These are phyloP conservation scores for Champsocephalus esox DNA, from an alignment of 2,797 vertebrate genomes.

Conservation along the genomic window DNA sequence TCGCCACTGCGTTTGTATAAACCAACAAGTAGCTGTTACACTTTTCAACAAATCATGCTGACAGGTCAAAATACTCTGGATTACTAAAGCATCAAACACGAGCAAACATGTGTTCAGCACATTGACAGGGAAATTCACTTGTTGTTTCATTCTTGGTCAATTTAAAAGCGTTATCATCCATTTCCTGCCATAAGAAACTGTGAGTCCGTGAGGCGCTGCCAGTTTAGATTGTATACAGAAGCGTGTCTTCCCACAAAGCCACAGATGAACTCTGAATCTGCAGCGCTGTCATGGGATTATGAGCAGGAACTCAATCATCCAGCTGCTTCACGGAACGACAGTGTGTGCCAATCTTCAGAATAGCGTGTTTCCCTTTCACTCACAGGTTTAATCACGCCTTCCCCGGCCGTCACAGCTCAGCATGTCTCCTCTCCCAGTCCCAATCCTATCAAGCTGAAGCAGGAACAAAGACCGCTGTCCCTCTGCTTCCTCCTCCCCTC, in stretches of 20 bases:
- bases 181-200: constrained; percentile 64
- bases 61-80: constrained; percentile 19
- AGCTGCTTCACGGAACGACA: constrained; percentile 26
- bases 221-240: constrained; percentile 59
- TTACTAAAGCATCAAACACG: constrained; percentile 14
- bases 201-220: constrained; percentile 53
- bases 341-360: constrained; percentile 44
- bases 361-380: constrained; percentile 16
- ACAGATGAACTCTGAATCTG: constrained; percentile 69
- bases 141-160: constrained; percentile 38
- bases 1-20: background rate
- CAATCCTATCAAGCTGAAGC: constrained; percentile 64
- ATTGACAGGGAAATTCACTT: constrained; percentile 5
- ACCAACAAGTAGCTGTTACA: background rate
- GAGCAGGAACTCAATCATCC: constrained; percentile 68
- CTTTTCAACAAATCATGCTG: constrained; percentile 15
- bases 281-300: constrained; percentile 71
- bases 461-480: constrained; percentile 57
- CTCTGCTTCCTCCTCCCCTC: constrained; percentile 17
- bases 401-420: constrained; percentile 37
- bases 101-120: background rate
- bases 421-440: constrained; percentile 48
- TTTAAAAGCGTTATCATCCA: constrained; percentile 38
- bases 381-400: constrained; percentile 40
- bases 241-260: constrained; percentile 58